Conservation (phyloP, 2,888 invertebrate species). For the Mimachlamys varia region DNA sequence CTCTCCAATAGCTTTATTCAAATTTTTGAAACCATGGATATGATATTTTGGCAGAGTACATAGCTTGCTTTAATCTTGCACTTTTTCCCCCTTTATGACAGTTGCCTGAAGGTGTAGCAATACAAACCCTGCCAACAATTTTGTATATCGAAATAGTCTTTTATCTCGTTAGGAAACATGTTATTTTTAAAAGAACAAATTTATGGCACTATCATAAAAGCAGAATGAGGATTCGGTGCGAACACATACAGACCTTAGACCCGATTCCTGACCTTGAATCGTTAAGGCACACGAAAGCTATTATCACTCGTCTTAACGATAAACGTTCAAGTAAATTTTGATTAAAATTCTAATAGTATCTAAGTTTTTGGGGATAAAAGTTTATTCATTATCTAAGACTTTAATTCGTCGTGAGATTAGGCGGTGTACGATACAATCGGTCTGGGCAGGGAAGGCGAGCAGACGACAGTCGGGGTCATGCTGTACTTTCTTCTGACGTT, state of each 20-base stretch:
- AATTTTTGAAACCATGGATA: conserved; percentile 7
- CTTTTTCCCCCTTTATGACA: neutral
- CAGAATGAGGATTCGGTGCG: conserved; percentile 21
- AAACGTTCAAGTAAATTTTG: conserved; percentile 34
- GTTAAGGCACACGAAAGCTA: neutral
- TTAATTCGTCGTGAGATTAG: conserved; percentile 5
- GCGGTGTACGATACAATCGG: neutral
- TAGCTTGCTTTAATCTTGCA: neutral
- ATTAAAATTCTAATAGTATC: conserved; percentile 34
- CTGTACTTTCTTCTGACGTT: conserved; percentile 25
- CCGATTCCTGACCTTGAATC: conserved; percentile 31
- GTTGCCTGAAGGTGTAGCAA: conserved; percentile 10
- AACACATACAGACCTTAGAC: conserved; percentile 20
- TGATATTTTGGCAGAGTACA: conserved; percentile 18
- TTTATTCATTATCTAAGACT: conserved; percentile 31
- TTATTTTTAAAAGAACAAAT: conserved; percentile 31
- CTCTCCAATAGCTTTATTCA: neutral
- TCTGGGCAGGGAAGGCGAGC: conserved; percentile 17
- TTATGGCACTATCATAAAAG: conserved; percentile 5
- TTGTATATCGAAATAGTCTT: conserved; percentile 4
- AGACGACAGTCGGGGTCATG: conserved; percentile 27
- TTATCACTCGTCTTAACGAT: conserved; percentile 4
- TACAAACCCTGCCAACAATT: neutral
- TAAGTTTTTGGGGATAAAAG: conserved; percentile 4
- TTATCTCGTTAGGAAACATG: conserved; percentile 36